Percentiles rank a stretch among this genome's conserved stretches.
These are phyloP conservation scores for Hystrix cristata DNA, from an alignment of 2,113 vertebrate species.

Conservation along the genomic window DNA sequence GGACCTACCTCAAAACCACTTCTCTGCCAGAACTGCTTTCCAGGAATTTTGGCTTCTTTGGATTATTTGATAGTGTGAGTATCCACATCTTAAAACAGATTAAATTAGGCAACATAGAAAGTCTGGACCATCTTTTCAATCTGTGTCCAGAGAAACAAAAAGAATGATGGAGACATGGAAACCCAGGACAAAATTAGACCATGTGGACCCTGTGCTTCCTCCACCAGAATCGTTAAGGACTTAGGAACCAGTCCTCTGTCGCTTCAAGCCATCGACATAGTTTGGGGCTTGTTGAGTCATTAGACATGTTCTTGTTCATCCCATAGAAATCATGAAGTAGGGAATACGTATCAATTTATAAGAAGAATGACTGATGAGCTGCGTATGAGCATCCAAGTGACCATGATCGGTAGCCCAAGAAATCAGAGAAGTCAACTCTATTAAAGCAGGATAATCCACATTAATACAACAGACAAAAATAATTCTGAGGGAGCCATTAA, in stretches of 20 bases:
- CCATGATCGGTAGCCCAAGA: background rate
- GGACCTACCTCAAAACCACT: constrained; percentile 46
- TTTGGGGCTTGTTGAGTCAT: constrained; percentile 37
- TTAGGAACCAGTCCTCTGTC: constrained; percentile 62
- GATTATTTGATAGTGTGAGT: background rate
- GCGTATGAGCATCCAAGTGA: constrained; percentile 6
- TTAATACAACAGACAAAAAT: constrained; percentile 74
- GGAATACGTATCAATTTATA: constrained; percentile 61
- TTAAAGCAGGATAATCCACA: constrained; percentile 60
- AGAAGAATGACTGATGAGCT: constrained; percentile 56
- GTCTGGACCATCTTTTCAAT: background rate
- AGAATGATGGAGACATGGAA: constrained; percentile 31
- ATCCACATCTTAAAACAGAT: background rate
- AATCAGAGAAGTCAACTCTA: constrained; percentile 71
- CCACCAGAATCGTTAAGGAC: constrained; percentile 44
- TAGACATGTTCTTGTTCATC: constrained; percentile 53
- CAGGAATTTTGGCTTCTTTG: background rate
- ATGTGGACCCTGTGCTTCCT: background rate
- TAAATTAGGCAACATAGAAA: background rate
- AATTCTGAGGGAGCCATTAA: constrained; percentile 76
- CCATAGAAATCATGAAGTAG: constrained; percentile 51
- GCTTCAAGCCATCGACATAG: constrained; percentile 1
- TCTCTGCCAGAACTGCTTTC: constrained; percentile 68
- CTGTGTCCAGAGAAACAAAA: background rate
- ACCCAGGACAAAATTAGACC: constrained; percentile 15